Evolutionary conservation across 2,113 vertebrate genomes (phyloP).

Genomic region (Spermophilus dauricus): DNA sequence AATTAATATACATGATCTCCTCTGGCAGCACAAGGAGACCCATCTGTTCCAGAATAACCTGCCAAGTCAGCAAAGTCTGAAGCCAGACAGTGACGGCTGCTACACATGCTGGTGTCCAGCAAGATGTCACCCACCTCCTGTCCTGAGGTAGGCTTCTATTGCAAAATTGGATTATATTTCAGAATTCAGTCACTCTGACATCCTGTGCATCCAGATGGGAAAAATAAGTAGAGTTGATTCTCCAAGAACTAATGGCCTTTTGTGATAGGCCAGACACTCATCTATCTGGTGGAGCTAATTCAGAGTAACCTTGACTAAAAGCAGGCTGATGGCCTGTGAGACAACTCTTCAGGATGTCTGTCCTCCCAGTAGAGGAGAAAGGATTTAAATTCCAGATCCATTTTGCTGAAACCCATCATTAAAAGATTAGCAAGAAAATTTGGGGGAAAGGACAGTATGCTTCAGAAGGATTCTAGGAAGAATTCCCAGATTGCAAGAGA

Average conservation of each 20-base stretch:
- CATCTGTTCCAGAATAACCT: slow-evolving; percentile 68
- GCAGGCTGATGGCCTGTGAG: background rate
- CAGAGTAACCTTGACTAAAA: background rate
- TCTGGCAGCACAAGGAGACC: background rate
- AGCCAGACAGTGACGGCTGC: background rate
- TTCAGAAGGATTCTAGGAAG: background rate
- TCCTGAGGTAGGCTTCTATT: background rate
- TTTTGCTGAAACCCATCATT: background rate
- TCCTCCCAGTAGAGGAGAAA: background rate
- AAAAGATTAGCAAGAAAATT: slow-evolving; percentile 13
- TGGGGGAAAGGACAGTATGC: background rate
- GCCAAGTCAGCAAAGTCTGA: slow-evolving; percentile 51
- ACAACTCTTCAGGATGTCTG: background rate
- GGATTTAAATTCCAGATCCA: background rate
- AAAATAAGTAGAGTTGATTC: background rate
- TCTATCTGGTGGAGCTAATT: background rate
- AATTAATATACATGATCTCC: slow-evolving; percentile 46
- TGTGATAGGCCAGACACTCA: background rate
- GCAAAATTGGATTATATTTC: slow-evolving; percentile 42
- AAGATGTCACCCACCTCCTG: slow-evolving; percentile 33
- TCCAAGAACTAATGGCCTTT: background rate
- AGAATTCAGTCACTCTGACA: background rate
- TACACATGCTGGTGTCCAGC: background rate
- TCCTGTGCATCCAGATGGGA: background rate
- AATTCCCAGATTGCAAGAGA: background rate